A percentile compares a stretch with the other conserved stretches of the same genome.
Conservation (phyloP, 35 echinoderm and acorn worm genomes). For the Amphiura filiformis region DNA sequence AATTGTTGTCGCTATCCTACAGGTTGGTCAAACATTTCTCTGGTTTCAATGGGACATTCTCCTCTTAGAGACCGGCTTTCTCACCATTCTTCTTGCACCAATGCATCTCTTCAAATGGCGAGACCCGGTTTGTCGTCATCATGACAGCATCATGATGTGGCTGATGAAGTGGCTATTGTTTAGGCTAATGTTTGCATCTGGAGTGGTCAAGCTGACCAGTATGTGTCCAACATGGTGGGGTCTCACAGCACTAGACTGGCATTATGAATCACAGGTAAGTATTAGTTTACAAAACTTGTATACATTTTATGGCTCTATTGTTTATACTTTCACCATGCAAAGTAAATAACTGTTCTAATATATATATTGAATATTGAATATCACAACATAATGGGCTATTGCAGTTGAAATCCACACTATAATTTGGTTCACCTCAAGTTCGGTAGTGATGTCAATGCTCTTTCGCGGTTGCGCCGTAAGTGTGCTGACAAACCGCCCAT, state of each 20-base stretch:
- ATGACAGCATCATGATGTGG: slow-evolving; percentile 86
- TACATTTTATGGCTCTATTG: too few species aligned
- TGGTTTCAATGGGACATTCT: slow-evolving; percentile 99
- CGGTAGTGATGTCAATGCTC: too few species aligned
- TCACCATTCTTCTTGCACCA: slow-evolving; percentile 89
- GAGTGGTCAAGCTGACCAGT: slow-evolving; percentile 90
- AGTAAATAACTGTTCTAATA: too few species aligned
- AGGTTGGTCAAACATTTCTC: slow-evolving; percentile 97
- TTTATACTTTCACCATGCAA: too few species aligned
- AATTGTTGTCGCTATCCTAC: too few species aligned
- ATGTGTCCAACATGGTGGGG: slow-evolving; percentile 96
- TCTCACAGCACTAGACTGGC: slow-evolving; percentile 87
- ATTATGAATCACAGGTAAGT: slow-evolving; percentile 93
- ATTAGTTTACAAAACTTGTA: neutral
- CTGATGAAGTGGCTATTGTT: slow-evolving; percentile 87
- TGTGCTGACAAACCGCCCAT: too few species aligned
- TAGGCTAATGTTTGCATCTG: slow-evolving; percentile 93
- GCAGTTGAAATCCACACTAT: too few species aligned
- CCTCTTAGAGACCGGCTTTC: slow-evolving; percentile 84
- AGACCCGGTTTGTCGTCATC: neutral
- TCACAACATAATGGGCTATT: too few species aligned
- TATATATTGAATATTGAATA: too few species aligned
- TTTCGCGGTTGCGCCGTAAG: too few species aligned
- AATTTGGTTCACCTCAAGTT: too few species aligned
- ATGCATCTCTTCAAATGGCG: slow-evolving; percentile 71